A percentile compares a stretch with the other conserved stretches of the same genome.
These are phyloP conservation scores for Arizona elegans DNA, from an alignment of 2,113 vertebrate species.

Conservation along the genomic window DNA sequence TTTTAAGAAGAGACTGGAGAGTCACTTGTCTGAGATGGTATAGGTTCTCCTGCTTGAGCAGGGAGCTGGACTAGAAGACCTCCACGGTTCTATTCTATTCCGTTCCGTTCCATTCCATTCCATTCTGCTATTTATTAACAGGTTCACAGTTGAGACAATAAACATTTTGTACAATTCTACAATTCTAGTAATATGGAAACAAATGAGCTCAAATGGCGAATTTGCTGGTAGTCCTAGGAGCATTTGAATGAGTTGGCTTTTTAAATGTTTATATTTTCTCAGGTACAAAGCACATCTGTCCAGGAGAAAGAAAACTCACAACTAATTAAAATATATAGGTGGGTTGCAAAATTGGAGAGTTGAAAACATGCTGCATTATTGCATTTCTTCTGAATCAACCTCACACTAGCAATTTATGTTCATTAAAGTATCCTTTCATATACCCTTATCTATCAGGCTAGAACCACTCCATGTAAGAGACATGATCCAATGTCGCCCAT, in stretches of 20 bases:
- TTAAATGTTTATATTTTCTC: background rate
- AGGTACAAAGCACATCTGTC: background rate
- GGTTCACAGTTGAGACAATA: too few species aligned
- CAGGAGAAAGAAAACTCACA: background rate
- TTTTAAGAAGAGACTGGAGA: too few species aligned
- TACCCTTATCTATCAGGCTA: background rate
- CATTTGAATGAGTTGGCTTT: background rate
- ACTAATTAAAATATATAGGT: background rate
- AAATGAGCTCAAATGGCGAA: background rate
- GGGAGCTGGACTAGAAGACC: too few species aligned
- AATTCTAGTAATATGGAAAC: background rate
- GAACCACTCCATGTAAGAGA: background rate
- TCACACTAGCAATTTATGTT: background rate
- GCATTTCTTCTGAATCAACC: background rate
- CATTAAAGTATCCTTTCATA: background rate
- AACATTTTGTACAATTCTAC: background rate
- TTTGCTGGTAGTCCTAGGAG: background rate
- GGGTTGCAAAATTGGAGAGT: background rate
- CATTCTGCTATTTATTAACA: too few species aligned
- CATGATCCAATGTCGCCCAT: background rate
- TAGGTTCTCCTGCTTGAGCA: too few species aligned
- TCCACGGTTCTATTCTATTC: too few species aligned
- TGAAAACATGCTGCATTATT: background rate
- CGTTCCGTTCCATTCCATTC: too few species aligned
- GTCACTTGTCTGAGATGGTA: too few species aligned